Base-by-base conservation (phyloP, 2,888 invertebrate genomes). In the Suillia variegata region DNA sequence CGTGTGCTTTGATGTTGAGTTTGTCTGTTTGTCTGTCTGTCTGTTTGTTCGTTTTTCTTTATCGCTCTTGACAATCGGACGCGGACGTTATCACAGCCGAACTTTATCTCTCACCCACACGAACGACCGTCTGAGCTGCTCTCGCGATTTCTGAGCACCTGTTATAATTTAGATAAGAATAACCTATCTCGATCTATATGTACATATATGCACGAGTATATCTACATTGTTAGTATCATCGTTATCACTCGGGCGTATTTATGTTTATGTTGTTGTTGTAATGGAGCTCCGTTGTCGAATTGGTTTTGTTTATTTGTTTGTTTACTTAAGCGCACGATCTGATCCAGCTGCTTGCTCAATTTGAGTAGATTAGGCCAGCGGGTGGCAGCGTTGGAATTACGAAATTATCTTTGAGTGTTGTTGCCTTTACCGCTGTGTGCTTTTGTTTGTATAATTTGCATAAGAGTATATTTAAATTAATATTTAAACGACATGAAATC, bases 81-180 rank as follows among this genome's bases (percentile, higher is more conserved):
- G 10, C 26, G n/a, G n/a, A 26, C 10, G 10, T 26, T 26, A 26
- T 26, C 26, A 26, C 26, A 26, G 73, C 67, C 63, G 63, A 64
- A 69, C 72, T 70, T 68, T 71, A 75, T 75, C 74, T 73, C 67
- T 61, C n/a, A n/a, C n/a, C n/a, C n/a, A n/a, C n/a, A n/a, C n/a
- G n/a, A n/a, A n/a, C n/a, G n/a, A n/a, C n/a, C n/a, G n/a, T n/a
- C n/a, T 24, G 33, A 54, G 49, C 42, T 58, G 34, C 60, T 48
- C 5, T 42, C 17, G 5, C 12, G 49, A n/a, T 62, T 73, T 70
- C 75, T 76, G 74, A 59, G 75, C 71, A 76, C 75, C 74, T 74
- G 74, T 71, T 76, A 70, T 70, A 68, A 55, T 71, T 68, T 71
- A 71, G 74, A 71, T 76, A 75, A 76, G 70, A 73, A 75, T 75